Conservation (phyloP, 2,888 invertebrate genomes). For the Gibbula magus region DNA sequence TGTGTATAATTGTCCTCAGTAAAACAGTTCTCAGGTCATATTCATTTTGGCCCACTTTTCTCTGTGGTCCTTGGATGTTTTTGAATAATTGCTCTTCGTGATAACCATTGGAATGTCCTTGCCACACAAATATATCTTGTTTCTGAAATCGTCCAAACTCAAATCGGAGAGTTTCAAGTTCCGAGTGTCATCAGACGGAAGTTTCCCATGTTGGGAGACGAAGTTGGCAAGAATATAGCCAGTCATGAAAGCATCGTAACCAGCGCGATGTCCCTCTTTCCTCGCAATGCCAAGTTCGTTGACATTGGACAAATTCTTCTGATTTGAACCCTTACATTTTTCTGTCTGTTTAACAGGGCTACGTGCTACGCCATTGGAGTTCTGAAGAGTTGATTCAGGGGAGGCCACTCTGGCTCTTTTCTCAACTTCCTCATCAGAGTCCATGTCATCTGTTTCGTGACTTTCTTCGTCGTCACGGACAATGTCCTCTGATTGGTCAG, state of each 20-base stretch:
- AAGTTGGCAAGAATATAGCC: conserved; percentile 73
- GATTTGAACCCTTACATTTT: neutral
- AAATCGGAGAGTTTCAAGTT: conserved; percentile 36
- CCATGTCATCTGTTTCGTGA: neutral
- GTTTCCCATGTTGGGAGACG: conserved; percentile 49
- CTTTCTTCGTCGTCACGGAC: conserved; percentile 14
- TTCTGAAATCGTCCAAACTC: conserved; percentile 62
- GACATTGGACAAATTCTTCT: neutral
- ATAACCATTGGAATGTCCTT: conserved; percentile 74
- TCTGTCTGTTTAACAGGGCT: no score
- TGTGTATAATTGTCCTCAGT: no score
- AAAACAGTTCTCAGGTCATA: no score
- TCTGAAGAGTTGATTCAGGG: neutral
- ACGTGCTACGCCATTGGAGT: neutral
- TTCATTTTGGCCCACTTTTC: conserved; percentile 42
- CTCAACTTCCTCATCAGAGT: neutral
- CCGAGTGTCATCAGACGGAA: conserved; percentile 2
- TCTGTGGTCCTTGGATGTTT: conserved; percentile 67
- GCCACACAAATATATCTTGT: conserved; percentile 73
- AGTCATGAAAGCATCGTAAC: conserved; percentile 77
- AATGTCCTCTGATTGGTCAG: conserved; percentile 26
- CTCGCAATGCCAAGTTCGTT: neutral
- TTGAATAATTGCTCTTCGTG: conserved; percentile 71
- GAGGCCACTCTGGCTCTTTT: neutral
- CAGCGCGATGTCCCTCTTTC: conserved; percentile 72